These are phyloP conservation scores for Pectinophora gossypiella DNA, from an alignment of 1,140 invertebrate genomes.

Conservation along the genomic window DNA sequence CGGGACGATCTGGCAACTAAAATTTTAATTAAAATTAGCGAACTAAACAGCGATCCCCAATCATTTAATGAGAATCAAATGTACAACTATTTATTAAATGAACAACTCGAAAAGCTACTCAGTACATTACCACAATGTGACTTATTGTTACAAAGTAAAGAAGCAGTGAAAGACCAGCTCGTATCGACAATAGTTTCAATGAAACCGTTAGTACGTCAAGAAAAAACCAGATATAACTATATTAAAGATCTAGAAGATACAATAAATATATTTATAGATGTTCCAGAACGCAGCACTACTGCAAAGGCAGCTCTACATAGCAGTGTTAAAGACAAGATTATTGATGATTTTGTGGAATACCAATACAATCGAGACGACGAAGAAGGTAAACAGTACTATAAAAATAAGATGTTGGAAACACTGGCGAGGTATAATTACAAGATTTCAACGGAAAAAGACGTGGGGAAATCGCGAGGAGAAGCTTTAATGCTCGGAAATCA, in stretches of 20 bases:
- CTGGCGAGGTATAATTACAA: not conserved
- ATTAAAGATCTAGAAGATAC: not conserved
- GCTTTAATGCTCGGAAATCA: not conserved
- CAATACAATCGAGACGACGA: slow-evolving; percentile 26
- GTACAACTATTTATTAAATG: not conserved
- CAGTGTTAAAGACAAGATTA: slow-evolving; percentile 29
- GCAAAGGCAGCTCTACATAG: slow-evolving; percentile 2
- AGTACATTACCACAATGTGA: not conserved
- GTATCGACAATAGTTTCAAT: not conserved
- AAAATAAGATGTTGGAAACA: slow-evolving; percentile 12
- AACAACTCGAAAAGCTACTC: not conserved
- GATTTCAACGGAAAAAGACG: not conserved
- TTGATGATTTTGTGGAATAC: slow-evolving; percentile 36
- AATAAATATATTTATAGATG: not conserved
- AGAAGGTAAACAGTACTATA: slow-evolving; percentile 23
- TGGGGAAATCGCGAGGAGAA: not conserved
- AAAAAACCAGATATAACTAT: not conserved
- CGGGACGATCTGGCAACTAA: not conserved
- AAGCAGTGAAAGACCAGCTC: not conserved
- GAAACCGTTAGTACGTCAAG: not conserved
- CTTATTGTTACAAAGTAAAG: not conserved
- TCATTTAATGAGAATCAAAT: not conserved
- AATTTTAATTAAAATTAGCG: not conserved
- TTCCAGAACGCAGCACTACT: not conserved
- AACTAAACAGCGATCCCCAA: not conserved